phyloP scores from a whole-genome alignment of 2,888 invertebrate genomes.

The Caenorhabditis becei region DNA sequence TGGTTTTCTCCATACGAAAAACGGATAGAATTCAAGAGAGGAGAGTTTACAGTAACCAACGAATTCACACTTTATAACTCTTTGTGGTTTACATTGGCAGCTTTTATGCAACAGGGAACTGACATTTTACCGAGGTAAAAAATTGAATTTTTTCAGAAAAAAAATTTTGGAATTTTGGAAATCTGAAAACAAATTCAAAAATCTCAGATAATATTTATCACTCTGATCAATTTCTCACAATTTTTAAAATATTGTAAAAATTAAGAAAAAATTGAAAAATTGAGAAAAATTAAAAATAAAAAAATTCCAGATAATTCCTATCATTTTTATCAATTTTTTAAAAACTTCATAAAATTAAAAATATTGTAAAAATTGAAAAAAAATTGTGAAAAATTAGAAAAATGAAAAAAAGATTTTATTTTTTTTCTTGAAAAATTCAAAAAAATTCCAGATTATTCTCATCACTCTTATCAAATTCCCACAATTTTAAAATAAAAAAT shows the following conservation, averaged over 20 bases:
- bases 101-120: slow-evolving; percentile 98
- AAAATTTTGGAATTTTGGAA: slow-evolving; percentile 4
- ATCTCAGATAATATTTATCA: too few species aligned
- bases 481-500: too few species aligned
- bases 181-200: too few species aligned
- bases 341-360: not conserved
- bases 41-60: slow-evolving; percentile 84
- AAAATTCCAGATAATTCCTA: too few species aligned
- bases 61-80: slow-evolving; percentile 96
- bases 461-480: too few species aligned
- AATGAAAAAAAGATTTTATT: too few species aligned
- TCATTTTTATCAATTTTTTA: not conserved
- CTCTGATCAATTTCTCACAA: too few species aligned
- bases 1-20: slow-evolving; percentile 98
- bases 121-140: slow-evolving; percentile 93
- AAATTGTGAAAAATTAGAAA: too few species aligned
- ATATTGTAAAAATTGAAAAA: not conserved
- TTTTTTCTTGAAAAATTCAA: too few species aligned
- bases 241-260: too few species aligned
- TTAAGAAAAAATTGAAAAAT: too few species aligned
- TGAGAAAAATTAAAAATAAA: not conserved
- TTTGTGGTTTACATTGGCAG: slow-evolving; percentile 97
- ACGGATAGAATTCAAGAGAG: slow-evolving; percentile 84
- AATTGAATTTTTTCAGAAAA: not conserved
- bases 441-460: too few species aligned